These are phyloP conservation scores for Nasonovia ribisnigri DNA, from an alignment of 2,888 invertebrate species.

Conservation along the genomic window DNA sequence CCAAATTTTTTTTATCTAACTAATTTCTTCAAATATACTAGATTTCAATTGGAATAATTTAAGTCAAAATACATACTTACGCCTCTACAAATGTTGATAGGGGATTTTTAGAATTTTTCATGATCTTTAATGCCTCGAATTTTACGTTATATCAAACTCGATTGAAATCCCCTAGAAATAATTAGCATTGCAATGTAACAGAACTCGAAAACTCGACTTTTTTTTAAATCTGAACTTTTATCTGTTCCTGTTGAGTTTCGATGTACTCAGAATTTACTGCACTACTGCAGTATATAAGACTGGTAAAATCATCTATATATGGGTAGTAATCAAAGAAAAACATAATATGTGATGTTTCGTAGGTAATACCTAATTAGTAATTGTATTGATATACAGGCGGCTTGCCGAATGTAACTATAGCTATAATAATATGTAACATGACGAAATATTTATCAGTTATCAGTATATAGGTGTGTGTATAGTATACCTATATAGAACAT, in stretches of 20 bases:
- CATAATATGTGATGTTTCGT: not conserved
- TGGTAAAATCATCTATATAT: not conserved
- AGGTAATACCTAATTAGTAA: not conserved
- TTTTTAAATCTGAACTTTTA: too few relatives aligned
- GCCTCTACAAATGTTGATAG: not conserved
- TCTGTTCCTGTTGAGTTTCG: too few relatives aligned
- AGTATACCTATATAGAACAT: not conserved
- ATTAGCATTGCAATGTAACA: too few relatives aligned
- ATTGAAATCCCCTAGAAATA: too few relatives aligned
- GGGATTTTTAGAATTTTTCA: not conserved
- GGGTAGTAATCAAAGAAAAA: not conserved
- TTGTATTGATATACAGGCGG: not conserved
- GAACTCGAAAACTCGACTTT: too few relatives aligned
- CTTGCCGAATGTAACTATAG: not conserved
- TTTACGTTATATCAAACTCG: too few relatives aligned
- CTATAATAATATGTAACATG: not conserved
- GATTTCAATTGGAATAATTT: not conserved
- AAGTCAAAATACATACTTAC: not conserved
- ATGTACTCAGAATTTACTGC: too few relatives aligned
- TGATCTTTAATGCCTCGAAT: too few relatives aligned
- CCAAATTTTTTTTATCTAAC: not conserved
- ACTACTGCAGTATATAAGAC: not conserved
- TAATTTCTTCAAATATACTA: not conserved
- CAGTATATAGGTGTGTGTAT: not conserved
- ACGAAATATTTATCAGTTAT: not conserved